Base-by-base conservation (phyloP, 2,113 vertebrate species). In the Amphiprion percula region DNA sequence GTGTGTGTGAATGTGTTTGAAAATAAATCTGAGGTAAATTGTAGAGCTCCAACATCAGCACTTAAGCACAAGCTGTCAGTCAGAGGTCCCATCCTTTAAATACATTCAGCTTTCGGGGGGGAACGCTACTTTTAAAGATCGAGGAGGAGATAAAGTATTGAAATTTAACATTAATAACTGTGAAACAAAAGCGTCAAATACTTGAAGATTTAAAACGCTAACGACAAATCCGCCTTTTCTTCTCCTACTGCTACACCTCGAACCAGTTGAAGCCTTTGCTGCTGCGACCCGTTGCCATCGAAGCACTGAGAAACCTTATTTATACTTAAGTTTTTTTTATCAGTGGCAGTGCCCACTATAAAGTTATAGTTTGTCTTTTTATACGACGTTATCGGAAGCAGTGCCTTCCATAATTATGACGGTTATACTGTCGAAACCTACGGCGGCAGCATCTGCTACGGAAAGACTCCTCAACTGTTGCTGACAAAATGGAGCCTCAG, bases 341-440 rank as follows among this genome's bases (percentile, higher is more conserved):
- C 85, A 88, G 92, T 83, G 91, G 86, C 91, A 89, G 77, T 72
- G 90, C 19, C 82, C 81, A 76, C 91, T 92, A 89, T 92, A 90
- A 89, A 77, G 23, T 16, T 81, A 47, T 78, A 47, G 41, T 87
- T 91, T 82, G 84, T 91, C 63, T 91, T 91, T 92, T 94, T 95
- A 95, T 96, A 96, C 91, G 92, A 95, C 96, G 96, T 99, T 99
- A 99, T 99, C 97, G 97, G 98, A 97, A 99, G 97, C 98, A 99
- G 97, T 98, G 97, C 93, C 98, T 99, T 98, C 97, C 98, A 99
- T 99, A 99, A 98, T 99, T 97, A 96, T 96, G 97, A 97, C 97
- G 93, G 97, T 99, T 99, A 99, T 99, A 99, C 97, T 96, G 97
- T 99, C 96, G 95, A 78, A 95, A 96, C 93, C 94, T 95, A 94